Base-by-base conservation (phyloP, 2,888 invertebrate genomes). In the Linnaemya tessellans region DNA sequence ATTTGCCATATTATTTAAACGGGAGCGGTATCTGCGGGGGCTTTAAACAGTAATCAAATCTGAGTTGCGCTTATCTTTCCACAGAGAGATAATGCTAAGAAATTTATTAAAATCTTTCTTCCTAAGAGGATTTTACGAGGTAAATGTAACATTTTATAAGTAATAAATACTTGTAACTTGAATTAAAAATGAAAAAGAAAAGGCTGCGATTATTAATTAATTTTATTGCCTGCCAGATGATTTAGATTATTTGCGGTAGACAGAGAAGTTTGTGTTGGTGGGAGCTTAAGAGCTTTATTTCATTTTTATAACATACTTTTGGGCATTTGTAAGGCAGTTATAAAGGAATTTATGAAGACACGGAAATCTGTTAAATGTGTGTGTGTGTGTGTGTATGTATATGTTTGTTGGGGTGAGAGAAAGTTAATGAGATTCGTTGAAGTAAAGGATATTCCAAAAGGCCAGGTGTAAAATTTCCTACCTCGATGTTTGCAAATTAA, bases 1-100 rank as follows among this genome's bases (percentile, higher is more conserved):
- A 80, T 84, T 87, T 86, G 81, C 60, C 73, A 84, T 49, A 80
- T 80, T 67, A 68, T 62, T 78, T 78, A 67, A 49, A 73, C 77
- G 84, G 58, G 43, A 60, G 60, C 11, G 9, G 49, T 70, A 71
- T 58, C 64, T 80, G 18, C 18, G 56, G 22, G n/a, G 46, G 46
- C 43, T 11, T 71, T 15, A 65, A 30, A 54, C 18, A 10, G 15
- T 41, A 49, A 41, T 30, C 9, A 22, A 51, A 51, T n/a, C n/a
- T 38, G 35, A 41, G 64, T 20, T 82, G 0, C 18, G 4, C 51
- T 38, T 20, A 22, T 30, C 0, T 38, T 15, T 15, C 13, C 7
- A 1, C 20, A 9, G 2, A 1, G 38, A 54, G 18, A 41, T 64
- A 60, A 80, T 71, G 65, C 46, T 71, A 11, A 60, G 67, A 71